These are phyloP conservation scores for Ornithoptera priamus DNA, from an alignment of 2,888 invertebrate species.

Conservation along the genomic window DNA sequence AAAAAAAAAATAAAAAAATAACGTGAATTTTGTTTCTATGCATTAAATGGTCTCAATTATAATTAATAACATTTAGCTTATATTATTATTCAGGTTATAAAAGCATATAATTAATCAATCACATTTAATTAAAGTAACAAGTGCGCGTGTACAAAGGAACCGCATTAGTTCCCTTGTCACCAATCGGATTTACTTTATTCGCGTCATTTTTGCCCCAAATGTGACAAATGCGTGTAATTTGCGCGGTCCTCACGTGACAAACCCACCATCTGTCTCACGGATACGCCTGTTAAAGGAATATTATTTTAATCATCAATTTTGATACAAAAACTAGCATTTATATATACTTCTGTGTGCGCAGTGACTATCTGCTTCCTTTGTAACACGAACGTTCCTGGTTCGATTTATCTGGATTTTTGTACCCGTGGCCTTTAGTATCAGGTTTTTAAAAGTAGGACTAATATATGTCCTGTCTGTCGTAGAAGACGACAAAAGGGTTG, in stretches of 20 bases:
- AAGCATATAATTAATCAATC: conserved; percentile 15
- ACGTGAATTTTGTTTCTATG: not conserved
- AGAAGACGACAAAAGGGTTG: too few relatives aligned
- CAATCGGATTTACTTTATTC: conserved; percentile 51
- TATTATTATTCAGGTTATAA: not conserved
- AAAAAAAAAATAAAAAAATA: too few relatives aligned
- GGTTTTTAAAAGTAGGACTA: too few relatives aligned
- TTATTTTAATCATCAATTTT: conserved; percentile 35
- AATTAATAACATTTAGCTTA: too few relatives aligned
- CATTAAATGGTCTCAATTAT: not conserved
- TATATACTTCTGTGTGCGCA: not conserved
- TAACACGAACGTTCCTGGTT: too few relatives aligned
- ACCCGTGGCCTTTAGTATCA: too few relatives aligned
- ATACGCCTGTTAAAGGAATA: conserved; percentile 56
- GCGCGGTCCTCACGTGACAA: conserved; percentile 42
- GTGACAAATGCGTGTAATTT: conserved; percentile 60
- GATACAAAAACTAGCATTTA: not conserved
- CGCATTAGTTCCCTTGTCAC: not conserved
- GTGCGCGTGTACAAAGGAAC: conserved; percentile 16
- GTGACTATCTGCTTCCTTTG: too few relatives aligned
- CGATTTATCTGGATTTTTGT: too few relatives aligned
- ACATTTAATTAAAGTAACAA: conserved; percentile 19
- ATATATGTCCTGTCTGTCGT: too few relatives aligned
- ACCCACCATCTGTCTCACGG: conserved; percentile 57
- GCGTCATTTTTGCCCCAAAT: conserved; percentile 57